phyloP scores from a whole-genome alignment of 2,888 invertebrate genomes.

The Eristalis tenax region DNA sequence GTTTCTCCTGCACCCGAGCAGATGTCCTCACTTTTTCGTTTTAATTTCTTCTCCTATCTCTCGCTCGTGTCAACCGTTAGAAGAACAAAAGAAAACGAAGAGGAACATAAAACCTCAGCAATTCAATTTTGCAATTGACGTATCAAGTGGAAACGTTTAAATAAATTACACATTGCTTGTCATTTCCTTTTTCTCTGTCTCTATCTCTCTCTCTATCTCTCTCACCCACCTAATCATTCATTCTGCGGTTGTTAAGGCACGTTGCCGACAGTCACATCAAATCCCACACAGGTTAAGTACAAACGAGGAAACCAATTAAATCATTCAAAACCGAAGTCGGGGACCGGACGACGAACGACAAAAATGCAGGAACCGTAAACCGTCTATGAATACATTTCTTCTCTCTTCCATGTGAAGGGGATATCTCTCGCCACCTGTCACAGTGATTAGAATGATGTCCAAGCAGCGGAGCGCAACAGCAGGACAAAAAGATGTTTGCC shows the following conservation, averaged over 20 bases:
- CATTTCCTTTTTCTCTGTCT: neutral
- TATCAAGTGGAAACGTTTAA: slow-evolving; percentile 1
- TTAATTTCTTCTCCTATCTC: neutral
- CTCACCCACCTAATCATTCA: slow-evolving; percentile 5
- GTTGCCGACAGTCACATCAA: neutral
- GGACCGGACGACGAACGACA: neutral
- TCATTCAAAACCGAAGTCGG: slow-evolving; percentile 13
- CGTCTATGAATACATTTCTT: slow-evolving; percentile 47
- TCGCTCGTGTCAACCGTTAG: neutral
- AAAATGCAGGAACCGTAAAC: neutral
- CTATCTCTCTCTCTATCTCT: neutral
- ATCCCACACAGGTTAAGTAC: neutral
- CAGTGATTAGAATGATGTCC: slow-evolving; percentile 68
- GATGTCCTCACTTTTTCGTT: neutral
- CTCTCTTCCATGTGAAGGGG: slow-evolving; percentile 31
- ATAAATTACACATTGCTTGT: slow-evolving; percentile 7
- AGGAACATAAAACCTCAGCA: neutral
- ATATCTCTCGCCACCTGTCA: slow-evolving; percentile 59
- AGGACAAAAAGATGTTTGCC: slow-evolving; percentile 50
- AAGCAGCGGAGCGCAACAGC: slow-evolving; percentile 23
- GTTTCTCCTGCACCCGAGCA: neutral
- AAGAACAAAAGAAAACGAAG: neutral
- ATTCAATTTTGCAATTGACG: slow-evolving; percentile 9
- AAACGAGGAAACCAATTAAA: slow-evolving; percentile 37
- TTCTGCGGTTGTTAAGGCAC: neutral